Evolutionary conservation across 2,797 vertebrate genomes (phyloP).

Genomic region (Sebastes kiyomatsui): DNA sequence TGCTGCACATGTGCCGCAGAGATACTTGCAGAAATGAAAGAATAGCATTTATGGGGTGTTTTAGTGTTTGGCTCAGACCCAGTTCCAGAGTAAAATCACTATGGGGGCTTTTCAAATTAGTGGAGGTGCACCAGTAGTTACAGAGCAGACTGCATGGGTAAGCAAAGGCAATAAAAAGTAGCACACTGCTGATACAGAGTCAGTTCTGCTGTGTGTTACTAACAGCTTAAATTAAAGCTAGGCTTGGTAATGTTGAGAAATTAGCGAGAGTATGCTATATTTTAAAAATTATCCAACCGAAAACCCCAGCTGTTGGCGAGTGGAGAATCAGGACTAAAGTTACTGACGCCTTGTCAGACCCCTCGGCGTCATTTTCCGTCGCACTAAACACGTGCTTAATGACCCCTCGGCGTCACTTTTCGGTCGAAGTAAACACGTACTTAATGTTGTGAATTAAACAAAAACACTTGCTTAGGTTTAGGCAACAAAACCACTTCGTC

Average conservation of each 20-base stretch:
- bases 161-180: neutral
- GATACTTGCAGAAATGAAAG: constrained; percentile 7
- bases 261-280: fast-evolving
- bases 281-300: too few species aligned
- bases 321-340: too few species aligned
- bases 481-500: too few species aligned
- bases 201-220: neutral
- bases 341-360: too few species aligned
- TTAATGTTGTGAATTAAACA: too few species aligned
- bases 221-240: neutral
- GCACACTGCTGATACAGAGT: neutral
- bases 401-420: too few species aligned
- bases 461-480: too few species aligned
- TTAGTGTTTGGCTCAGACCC: neutral
- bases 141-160: neutral
- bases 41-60: neutral
- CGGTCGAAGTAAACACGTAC: fast-evolving
- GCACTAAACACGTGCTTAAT: too few species aligned
- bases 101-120: constrained; percentile 9
- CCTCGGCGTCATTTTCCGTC: too few species aligned
- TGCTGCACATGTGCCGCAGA: neutral
- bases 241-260: too few species aligned
- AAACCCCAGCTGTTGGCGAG: too few species aligned
- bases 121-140: neutral
- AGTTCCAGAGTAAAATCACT: constrained; percentile 9